Evolutionary conservation across 2,797 vertebrate genomes (phyloP).

Genomic region (Emys orbicularis): DNA sequence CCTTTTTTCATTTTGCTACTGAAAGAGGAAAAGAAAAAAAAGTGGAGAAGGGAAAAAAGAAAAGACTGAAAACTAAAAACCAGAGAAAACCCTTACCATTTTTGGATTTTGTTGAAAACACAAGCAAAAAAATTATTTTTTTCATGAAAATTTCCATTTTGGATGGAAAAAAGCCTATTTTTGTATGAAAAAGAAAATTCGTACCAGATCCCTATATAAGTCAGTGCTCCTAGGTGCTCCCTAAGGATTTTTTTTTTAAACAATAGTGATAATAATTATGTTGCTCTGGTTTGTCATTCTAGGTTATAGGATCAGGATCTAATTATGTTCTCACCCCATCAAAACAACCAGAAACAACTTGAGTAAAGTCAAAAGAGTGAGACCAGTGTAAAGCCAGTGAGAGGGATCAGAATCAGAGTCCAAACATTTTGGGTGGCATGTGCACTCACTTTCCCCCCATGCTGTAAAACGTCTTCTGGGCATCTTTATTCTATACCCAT

Average conservation of each 20-base stretch:
- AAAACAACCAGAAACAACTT: neutral
- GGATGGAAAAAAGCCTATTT: neutral
- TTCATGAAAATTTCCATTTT: neutral
- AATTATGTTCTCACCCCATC: neutral
- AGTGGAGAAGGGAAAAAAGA: neutral
- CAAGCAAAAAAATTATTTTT: neutral
- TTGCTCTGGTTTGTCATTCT: neutral
- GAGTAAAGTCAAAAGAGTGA: neutral
- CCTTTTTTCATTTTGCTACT: neutral
- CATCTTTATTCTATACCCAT: neutral
- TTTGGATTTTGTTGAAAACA: neutral
- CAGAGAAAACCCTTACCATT: neutral
- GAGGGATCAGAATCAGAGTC: neutral
- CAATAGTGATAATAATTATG: neutral
- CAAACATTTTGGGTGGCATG: neutral
- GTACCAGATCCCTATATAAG: too few species aligned
- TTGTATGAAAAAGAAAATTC: neutral
- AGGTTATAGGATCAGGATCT: neutral
- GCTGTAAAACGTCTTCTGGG: neutral
- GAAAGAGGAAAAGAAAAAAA: neutral
- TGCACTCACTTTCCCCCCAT: accelerated
- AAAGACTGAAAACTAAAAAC: neutral
- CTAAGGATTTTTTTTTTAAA: neutral
- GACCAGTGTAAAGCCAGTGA: neutral
- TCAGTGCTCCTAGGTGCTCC: neutral